Evolutionary conservation across 1,140 invertebrate genomes (phyloP), one percentile per base, ranked within the genome.

Genomic region (Pseudomyrmex gracilis): DNA sequence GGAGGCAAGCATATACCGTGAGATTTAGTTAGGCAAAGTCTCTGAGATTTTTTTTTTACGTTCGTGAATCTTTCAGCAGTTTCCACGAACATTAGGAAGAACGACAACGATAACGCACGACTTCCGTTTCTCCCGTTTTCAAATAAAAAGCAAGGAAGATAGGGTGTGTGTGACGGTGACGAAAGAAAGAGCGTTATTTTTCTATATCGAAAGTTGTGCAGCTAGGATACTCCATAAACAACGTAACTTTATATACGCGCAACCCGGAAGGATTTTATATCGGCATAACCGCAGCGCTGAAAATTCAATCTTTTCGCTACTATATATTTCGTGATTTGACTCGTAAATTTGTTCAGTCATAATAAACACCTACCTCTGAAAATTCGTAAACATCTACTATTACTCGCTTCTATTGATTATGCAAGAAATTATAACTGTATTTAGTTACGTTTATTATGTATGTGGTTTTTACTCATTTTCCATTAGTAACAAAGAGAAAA

Each of bases 221-320:
- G 51, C 77, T 87, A 70, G 84, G 57, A 66, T 76, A 49, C 51
- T 70, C 57, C 74, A 87, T 87, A 82, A 87, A 84, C 82, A 87
- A 64, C 63, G 55, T 22, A 87, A 87, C 86, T 87, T 74, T 58
- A 47, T 58, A 47, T 78, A 20, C 55, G 20, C 45, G 66, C 60
- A 83, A 58, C 45, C 55, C 66, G 55, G 60, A 86, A 73, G 73
- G 55, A 73, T 87, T 86, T 74, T 70, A 87, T 87, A 87, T 87
- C 80, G 74, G 82, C 82, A 82, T 84, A 87, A 87, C 73, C 53
- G 68, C 64, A 20, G 53, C 15, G n/a, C 12, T 45, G 61, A 45
- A 55, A 74, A 84, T 51, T 87, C 71, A 74, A 87, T 73, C 74
- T 87, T 84, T 63, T 71, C 51, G 51, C 63, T 57, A 60, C 47